A percentile compares a stretch with the other conserved stretches of the same genome.
phyloP scores from a whole-genome alignment of 1,140 invertebrate species.

The Pseudomyrmex dendroicus region DNA sequence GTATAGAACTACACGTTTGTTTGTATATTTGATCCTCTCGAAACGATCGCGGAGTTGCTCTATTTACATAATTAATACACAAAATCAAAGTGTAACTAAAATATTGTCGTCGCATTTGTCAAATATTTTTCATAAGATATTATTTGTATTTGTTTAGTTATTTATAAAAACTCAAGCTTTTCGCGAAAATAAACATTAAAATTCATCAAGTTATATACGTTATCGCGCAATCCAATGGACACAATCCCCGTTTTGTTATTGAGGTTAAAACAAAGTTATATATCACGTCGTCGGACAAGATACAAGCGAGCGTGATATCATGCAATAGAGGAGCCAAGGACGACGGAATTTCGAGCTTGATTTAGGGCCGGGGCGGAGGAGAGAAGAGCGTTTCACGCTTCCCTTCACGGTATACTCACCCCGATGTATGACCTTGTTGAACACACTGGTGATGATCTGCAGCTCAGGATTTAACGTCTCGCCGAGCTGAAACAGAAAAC shows the following conservation, averaged over 20 bases:
- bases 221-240: not conserved
- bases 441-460: conserved; percentile 93
- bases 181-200: not conserved
- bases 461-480: conserved; percentile 94
- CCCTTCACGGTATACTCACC: conserved; percentile 86
- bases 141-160: too few relatives aligned
- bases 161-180: too few relatives aligned
- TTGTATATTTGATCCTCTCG: too few relatives aligned
- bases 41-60: not conserved
- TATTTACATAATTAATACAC: not conserved
- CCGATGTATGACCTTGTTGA: conserved; percentile 92
- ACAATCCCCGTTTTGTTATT: not conserved
- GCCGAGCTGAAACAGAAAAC: conserved; percentile 90
- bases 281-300: conserved; percentile 23
- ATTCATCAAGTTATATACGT: not conserved
- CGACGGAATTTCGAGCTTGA: conserved; percentile 38
- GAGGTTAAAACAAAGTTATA: conserved; percentile 24
- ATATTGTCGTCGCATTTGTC: too few relatives aligned
- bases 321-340: conserved; percentile 27
- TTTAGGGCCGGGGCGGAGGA: conserved; percentile 4
- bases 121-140: too few relatives aligned
- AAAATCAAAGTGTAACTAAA: too few relatives aligned
- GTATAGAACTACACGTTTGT: not conserved
- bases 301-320: conserved; percentile 39
- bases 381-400: not conserved